phyloP scores from a whole-genome alignment of 2,888 invertebrate genomes.

The Icerya purchasi region DNA sequence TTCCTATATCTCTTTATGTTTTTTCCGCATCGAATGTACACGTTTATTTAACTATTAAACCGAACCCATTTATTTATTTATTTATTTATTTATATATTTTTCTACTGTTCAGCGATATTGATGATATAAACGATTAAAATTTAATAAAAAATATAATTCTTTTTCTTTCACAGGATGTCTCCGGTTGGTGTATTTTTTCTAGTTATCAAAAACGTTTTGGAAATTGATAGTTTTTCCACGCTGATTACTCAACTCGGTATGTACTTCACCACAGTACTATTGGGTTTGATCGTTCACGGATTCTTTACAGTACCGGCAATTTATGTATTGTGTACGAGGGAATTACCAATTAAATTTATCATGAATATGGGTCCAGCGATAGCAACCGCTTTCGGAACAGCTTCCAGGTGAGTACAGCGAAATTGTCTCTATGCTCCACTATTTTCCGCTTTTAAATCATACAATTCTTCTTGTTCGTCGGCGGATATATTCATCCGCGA shows the following conservation, averaged over 20 bases:
- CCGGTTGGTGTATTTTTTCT: conserved; percentile 75
- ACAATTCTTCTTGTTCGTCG: too few relatives aligned
- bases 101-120: not conserved
- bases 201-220: conserved; percentile 74
- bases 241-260: conserved; percentile 71
- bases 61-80: not conserved
- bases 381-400: conserved; percentile 89
- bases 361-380: conserved; percentile 72
- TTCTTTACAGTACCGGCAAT: conserved; percentile 71
- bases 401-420: conserved; percentile 69
- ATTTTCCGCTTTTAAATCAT: too few relatives aligned
- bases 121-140: not conserved
- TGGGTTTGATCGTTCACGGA: conserved; percentile 81
- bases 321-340: conserved; percentile 60
- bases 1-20: too few relatives aligned
- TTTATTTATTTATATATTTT: not conserved
- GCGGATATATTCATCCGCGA: too few relatives aligned
- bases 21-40: not conserved
- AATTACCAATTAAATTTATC: conserved; percentile 59
- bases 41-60: not conserved
- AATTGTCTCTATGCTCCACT: too few relatives aligned
- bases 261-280: conserved; percentile 78
- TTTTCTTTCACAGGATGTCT: conserved; percentile 42
- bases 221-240: conserved; percentile 64
- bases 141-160: not conserved